Percentiles rank a stretch among this genome's conserved stretches.
phyloP scores from a whole-genome alignment of 2,888 invertebrate genomes.

The Mamestra brassicae region DNA sequence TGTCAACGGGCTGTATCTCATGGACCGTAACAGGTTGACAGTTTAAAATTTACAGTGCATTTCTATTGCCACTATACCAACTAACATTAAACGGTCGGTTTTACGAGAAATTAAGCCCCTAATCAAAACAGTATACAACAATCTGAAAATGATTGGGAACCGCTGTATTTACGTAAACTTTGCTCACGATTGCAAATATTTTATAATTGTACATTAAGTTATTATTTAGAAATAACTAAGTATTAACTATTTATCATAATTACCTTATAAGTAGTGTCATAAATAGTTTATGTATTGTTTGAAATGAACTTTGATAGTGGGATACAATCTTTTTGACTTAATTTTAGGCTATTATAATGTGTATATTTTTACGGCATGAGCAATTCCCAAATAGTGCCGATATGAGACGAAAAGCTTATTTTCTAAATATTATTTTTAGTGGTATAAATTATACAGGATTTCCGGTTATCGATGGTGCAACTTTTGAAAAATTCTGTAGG shows the following conservation, averaged over 20 bases:
- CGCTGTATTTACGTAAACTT: neutral
- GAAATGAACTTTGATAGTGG: conserved; percentile 75
- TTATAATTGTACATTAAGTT: neutral
- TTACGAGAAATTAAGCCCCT: neutral
- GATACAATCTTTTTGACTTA: conserved; percentile 69
- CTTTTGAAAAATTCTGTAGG: neutral
- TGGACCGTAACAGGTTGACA: too few species aligned
- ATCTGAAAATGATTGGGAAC: conserved; percentile 3
- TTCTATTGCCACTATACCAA: too few species aligned
- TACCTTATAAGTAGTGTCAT: conserved; percentile 1
- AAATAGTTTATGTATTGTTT: neutral
- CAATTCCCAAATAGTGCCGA: conserved; percentile 2
- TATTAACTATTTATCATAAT: conserved; percentile 14
- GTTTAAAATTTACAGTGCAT: too few species aligned
- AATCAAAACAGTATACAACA: neutral
- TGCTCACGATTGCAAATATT: too few species aligned
- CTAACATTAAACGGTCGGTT: neutral
- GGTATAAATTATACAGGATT: neutral
- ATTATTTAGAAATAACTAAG: neutral
- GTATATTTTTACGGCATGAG: neutral
- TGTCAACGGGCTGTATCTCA: too few species aligned
- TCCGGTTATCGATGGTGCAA: neutral
- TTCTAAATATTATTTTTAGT: neutral
- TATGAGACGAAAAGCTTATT: too few species aligned
- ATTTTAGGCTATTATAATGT: neutral